Base-by-base conservation (phyloP, 1,140 invertebrate species). In the Physella acuta region DNA sequence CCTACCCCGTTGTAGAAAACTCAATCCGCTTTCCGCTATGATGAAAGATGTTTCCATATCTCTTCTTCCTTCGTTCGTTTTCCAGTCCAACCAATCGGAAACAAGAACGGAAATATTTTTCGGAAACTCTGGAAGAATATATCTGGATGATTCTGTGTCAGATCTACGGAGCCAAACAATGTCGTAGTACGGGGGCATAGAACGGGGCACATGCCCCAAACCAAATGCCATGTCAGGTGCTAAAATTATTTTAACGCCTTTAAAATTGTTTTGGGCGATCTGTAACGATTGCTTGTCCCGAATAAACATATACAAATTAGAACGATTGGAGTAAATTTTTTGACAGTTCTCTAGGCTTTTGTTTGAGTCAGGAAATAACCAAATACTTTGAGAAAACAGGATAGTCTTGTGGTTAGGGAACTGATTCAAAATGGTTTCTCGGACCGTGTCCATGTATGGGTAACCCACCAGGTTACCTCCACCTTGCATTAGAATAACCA, bases 401-500 rank as follows among this genome's bases (percentile, higher is more conserved):
- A 76, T 36, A 0, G 68, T 51, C 26, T 59, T 59, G 28, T 62
- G 56, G 16, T 56, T 28, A 2, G 62, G 64, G 51, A 76, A 76
- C 11, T 14, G 14, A 26, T 69, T 17, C 16, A 75, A n/a, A 28
- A 62, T 58, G 16, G 58, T 49, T 30, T 53, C 34, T 0, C 67
- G 39, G 0, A 74, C 28, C 16, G 14, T 3, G 20, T 71, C 68
- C 24, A 55, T 37, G 0, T 16, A 17, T 30, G 52, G 34, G 49
- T 75, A n/a, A n/a, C n/a, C n/a, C n/a, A n/a, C n/a, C n/a, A n/a
- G n/a, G n/a, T n/a, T n/a, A n/a, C n/a, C n/a, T 28, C 71, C 75
- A 14, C 75, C 75, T 20, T 70, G 71, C 3, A 75, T 39, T 14
- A 76, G 33, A 62, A 77, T 56, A 4, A 73, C 61, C 1, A 72